Conservation (phyloP, 1,140 invertebrate species). For the Drosophila baimaii region DNA sequence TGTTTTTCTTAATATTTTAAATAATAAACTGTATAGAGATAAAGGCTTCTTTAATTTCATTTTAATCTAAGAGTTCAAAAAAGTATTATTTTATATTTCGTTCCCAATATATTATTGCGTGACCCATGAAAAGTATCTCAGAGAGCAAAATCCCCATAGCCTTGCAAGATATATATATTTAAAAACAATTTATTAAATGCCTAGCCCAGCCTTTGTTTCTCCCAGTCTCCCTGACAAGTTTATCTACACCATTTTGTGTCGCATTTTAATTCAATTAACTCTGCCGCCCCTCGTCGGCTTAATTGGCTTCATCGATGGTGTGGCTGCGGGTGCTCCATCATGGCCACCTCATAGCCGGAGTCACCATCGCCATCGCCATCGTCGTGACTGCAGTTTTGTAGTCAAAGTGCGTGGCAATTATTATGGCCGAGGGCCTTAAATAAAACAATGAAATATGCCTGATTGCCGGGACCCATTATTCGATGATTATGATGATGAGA, state of each 20-base stretch:
- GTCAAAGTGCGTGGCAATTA: constrained; percentile 83
- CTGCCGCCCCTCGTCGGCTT: constrained; percentile 52
- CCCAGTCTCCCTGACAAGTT: constrained; percentile 13
- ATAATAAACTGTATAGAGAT: background rate
- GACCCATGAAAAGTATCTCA: background rate
- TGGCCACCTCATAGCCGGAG: constrained; percentile 14
- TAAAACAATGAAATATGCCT: constrained; percentile 80
- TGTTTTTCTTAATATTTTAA: background rate
- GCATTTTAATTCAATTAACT: constrained; percentile 75
- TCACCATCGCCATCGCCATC: constrained; percentile 8
- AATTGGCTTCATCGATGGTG: constrained; percentile 65
- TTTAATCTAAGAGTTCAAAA: background rate
- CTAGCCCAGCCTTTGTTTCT: constrained; percentile 27
- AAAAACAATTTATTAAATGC: constrained; percentile 41
- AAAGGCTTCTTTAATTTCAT: background rate
- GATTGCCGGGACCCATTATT: constrained; percentile 67
- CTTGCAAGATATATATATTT: constrained; percentile 12
- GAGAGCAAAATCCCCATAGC: constrained; percentile 19
- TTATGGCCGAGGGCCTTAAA: constrained; percentile 63
- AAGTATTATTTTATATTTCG: background rate
- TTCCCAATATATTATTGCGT: background rate
- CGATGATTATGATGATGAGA: constrained; percentile 44
- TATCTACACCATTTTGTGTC: constrained; percentile 69
- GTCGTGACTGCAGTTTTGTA: constrained; percentile 44
- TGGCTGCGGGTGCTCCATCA: constrained; percentile 64